Evolutionary conservation across 2,797 vertebrate genomes (phyloP).

Genomic region (Lutjanus argentimaculatus): DNA sequence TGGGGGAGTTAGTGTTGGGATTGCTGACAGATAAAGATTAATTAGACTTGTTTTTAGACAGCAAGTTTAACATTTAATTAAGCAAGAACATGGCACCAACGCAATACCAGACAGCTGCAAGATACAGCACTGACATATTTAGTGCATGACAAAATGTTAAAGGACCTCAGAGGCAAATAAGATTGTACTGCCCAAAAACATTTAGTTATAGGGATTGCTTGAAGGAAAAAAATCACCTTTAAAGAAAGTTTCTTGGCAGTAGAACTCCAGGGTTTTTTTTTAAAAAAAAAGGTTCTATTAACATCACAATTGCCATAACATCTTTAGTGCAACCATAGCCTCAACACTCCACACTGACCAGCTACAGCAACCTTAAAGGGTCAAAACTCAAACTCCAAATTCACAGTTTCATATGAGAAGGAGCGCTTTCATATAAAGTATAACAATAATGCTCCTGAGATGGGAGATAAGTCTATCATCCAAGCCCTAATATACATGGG

Average conservation of each 20-base stretch:
- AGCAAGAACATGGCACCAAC: not conserved
- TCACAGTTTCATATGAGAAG: too few relatives aligned
- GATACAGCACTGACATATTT: not conserved
- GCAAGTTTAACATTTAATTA: constrained; percentile 1
- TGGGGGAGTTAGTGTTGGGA: constrained; percentile 12
- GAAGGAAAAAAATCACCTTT: not conserved
- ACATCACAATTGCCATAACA: too few relatives aligned
- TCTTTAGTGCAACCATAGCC: too few relatives aligned
- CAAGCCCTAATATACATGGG: too few relatives aligned
- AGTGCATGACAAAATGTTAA: not conserved
- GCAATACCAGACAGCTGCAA: not conserved
- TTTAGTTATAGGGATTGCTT: not conserved
- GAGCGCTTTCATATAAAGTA: too few relatives aligned
- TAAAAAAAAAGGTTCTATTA: too few relatives aligned
- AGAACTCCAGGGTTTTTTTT: too few relatives aligned
- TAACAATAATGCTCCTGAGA: too few relatives aligned
- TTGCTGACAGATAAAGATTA: constrained; percentile 6
- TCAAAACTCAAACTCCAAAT: too few relatives aligned
- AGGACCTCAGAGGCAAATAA: not conserved
- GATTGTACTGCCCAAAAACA: not conserved
- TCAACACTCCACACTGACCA: too few relatives aligned
- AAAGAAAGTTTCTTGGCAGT: not conserved
- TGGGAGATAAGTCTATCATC: too few relatives aligned
- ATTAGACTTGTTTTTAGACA: constrained; percentile 4
- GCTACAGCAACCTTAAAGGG: too few relatives aligned